These are phyloP conservation scores for Conopomorpha cramerella DNA, from an alignment of 1,140 invertebrate genomes.

Conservation along the genomic window DNA sequence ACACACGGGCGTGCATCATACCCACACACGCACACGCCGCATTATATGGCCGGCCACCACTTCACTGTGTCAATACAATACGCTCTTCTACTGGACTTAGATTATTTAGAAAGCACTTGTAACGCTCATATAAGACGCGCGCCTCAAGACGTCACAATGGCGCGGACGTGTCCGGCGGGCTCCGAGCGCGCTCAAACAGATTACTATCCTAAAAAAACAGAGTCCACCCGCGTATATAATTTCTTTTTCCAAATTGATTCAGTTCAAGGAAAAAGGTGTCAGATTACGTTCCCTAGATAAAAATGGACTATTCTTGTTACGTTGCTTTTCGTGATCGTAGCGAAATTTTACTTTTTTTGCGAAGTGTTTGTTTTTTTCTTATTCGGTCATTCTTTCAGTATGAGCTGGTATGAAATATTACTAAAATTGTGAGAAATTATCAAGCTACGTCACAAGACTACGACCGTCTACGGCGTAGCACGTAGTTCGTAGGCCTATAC, in stretches of 20 bases:
- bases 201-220: constrained; percentile 59
- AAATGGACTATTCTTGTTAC: no score
- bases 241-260: constrained; percentile 33
- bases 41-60: constrained; percentile 61
- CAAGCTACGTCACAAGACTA: constrained; percentile 38
- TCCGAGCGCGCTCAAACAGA: constrained; percentile 46
- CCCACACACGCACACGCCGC: constrained; percentile 28
- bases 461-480: constrained; percentile 46
- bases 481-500: no score
- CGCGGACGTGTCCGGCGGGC: constrained; percentile 45
- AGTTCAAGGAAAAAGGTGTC: constrained; percentile 6
- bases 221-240: constrained; percentile 41
- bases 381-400: no score
- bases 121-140: constrained; percentile 63
- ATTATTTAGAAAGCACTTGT: constrained; percentile 65
- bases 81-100: constrained; percentile 61
- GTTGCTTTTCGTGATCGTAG: no score
- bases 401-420: no score
- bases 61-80: constrained; percentile 63
- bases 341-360: no score
- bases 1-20: constrained; percentile 15
- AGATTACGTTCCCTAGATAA: no score
- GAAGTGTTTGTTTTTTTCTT: no score
- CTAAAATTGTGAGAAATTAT: constrained; percentile 25
- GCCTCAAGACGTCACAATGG: constrained; percentile 58